Evolutionary conservation across 2,888 invertebrate genomes (phyloP), one percentile per base, ranked within the genome.

Genomic region (Heliconius aoede): DNA sequence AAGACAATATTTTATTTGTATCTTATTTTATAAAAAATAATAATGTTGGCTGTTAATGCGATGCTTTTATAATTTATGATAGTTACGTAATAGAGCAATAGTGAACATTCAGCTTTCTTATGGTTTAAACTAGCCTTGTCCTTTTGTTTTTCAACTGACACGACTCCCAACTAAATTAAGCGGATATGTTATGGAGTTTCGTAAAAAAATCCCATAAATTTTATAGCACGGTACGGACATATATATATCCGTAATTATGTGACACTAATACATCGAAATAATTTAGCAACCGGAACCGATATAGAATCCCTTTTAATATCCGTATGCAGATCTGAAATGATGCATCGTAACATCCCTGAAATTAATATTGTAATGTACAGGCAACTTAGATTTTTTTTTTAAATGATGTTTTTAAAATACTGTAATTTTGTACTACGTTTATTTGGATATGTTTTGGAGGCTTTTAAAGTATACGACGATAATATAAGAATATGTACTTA

Each of bases 401-500:
- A 90, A 91, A 87, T 85, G 84, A 85, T 86, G 86, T 87, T 89
- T 85, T 86, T 84, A 86, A 85, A 86, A 86, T 86, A 85, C 86
- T 87, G 87, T 86, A n/a, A 87, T 80, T 82, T 81, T 83, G 89
- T 89, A 89, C 86, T 85, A 87, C 84, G 83, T 85, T 87, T 84
- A 86, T 88, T 91, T 89, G 87, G 85, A 86, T 89, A 87, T 86
- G 87, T 91, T 91, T 94, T 91, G 91, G 94, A 94, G 94, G 94
- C 94, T 94, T 94, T 91, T 92, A 90, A 92, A 90, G 93, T 94
- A 94, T 94, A 94, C 93, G 94, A 93, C 83, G 86, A 87, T 89
- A 92, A 90, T 90, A 84, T 94, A 92, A 92, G 93, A 88, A 88
- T 91, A 92, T 90, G 93, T 94, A 94, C 93, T 94, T 94, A 94